phyloP scores from a whole-genome alignment of 2,113 vertebrate genomes.

The Tinamus guttatus region DNA sequence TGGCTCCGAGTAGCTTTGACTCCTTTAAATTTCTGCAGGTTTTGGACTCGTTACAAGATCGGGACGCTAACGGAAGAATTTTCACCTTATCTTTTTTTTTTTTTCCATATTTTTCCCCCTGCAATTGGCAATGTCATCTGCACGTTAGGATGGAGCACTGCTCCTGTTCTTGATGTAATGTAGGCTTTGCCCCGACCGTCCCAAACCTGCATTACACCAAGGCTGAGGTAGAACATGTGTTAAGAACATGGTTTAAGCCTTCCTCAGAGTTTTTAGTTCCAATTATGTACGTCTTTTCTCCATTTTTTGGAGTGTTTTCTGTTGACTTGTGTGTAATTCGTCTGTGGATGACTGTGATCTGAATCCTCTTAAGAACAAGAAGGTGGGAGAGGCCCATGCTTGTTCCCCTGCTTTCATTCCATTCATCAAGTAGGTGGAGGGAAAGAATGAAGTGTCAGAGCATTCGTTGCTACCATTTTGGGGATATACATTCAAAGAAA shows the following conservation, averaged over 20 bases:
- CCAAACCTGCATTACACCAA: too few relatives aligned
- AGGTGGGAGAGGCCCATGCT: background rate
- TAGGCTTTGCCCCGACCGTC: background rate
- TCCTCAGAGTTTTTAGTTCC: background rate
- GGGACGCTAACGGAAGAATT: background rate
- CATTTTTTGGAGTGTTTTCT: background rate
- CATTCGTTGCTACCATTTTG: slow-evolving; percentile 15
- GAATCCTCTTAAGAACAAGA: background rate
- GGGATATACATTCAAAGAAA: background rate
- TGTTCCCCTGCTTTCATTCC: background rate
- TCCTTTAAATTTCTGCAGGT: background rate
- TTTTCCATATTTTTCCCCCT: background rate
- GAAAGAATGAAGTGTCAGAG: background rate
- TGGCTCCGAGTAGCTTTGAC: background rate
- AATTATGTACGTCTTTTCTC: background rate
- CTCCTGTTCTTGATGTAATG: background rate
- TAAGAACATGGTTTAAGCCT: background rate
- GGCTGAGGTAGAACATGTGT: background rate
- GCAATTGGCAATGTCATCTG: background rate
- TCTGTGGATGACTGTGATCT: background rate
- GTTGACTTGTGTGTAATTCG: background rate
- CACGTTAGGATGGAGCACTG: background rate
- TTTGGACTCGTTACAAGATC: background rate
- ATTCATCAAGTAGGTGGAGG: background rate
- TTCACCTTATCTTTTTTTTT: background rate